Evolutionary conservation across 2,888 invertebrate genomes (phyloP).

Genomic region (Caenorhabditis macrosperma): DNA sequence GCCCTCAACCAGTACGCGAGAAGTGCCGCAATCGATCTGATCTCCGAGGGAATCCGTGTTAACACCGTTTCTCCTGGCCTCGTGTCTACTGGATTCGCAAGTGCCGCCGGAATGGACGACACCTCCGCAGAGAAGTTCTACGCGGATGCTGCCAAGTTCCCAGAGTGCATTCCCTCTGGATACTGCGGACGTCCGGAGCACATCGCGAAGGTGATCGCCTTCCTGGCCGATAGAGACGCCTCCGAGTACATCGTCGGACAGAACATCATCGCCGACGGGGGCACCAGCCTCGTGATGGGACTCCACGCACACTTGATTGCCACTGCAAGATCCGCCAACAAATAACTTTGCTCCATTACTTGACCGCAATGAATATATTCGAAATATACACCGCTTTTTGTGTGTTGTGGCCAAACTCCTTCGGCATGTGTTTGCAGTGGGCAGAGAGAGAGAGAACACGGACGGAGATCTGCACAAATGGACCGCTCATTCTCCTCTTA

Average conservation of each 20-base stretch:
- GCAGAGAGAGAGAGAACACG: too few relatives aligned
- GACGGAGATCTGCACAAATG: too few relatives aligned
- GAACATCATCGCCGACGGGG: slow-evolving; percentile 56
- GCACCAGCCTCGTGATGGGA: slow-evolving; percentile 41
- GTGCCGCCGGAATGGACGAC: background rate
- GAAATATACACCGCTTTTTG: background rate
- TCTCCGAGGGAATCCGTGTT: slow-evolving; percentile 37
- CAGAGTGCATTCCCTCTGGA: slow-evolving; percentile 37
- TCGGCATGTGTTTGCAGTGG: too few relatives aligned
- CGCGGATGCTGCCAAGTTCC: background rate
- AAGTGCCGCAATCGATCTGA: slow-evolving; percentile 18
- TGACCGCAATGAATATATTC: background rate
- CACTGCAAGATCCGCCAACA: background rate
- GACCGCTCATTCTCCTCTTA: too few relatives aligned
- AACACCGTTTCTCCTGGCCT: slow-evolving; percentile 40
- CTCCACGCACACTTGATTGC: slow-evolving; percentile 1
- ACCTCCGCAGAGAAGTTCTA: slow-evolving; percentile 5
- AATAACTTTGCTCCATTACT: background rate
- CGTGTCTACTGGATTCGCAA: slow-evolving; percentile 26
- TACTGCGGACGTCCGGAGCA: slow-evolving; percentile 45
- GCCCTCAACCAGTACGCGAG: slow-evolving; percentile 41
- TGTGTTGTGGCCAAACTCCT: too few relatives aligned
- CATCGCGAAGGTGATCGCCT: slow-evolving; percentile 53
- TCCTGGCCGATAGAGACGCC: slow-evolving; percentile 50
- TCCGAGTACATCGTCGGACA: slow-evolving; percentile 63